Evolutionary conservation across 2,797 vertebrate genomes (phyloP).

Genomic region (Pterois miles): DNA sequence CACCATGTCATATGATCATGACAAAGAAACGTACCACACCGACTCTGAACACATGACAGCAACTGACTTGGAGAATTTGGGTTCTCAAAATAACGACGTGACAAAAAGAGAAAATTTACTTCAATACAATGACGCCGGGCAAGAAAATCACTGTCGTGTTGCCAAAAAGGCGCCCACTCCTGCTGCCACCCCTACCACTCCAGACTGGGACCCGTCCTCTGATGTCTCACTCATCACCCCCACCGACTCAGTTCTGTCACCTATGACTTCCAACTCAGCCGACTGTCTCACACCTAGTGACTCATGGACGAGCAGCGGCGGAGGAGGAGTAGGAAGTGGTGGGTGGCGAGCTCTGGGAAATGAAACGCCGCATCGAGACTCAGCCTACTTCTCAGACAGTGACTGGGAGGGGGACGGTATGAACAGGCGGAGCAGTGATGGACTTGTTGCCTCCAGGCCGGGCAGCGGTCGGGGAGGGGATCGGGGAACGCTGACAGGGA

Average conservation of each 20-base stretch:
- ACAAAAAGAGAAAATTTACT: conserved; percentile 32
- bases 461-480: conserved; percentile 75
- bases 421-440: conserved; percentile 78
- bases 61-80: conserved; percentile 32
- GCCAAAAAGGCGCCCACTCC: conserved; percentile 32
- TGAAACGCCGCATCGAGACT: conserved; percentile 89
- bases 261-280: conserved; percentile 82
- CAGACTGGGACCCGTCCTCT: conserved; percentile 79
- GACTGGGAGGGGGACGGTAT: conserved; percentile 85
- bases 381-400: conserved; percentile 91
- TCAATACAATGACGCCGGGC: conserved; percentile 32
- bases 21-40: conserved; percentile 24
- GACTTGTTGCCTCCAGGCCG: conserved; percentile 70
- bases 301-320: conserved; percentile 71
- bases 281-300: conserved; percentile 90
- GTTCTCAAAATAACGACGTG: conserved; percentile 28
- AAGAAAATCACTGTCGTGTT: conserved; percentile 36
- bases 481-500: conserved; percentile 80
- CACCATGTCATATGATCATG: background rate
- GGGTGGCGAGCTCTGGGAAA: conserved; percentile 86
- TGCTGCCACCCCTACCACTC: conserved; percentile 65
- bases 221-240: conserved; percentile 81
- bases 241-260: conserved; percentile 83
- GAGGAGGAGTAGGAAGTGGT: conserved; percentile 66
- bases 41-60: conserved; percentile 13